These are phyloP conservation scores for Drosophila paulistorum DNA, from an alignment of 1,140 invertebrate species.

Conservation along the genomic window DNA sequence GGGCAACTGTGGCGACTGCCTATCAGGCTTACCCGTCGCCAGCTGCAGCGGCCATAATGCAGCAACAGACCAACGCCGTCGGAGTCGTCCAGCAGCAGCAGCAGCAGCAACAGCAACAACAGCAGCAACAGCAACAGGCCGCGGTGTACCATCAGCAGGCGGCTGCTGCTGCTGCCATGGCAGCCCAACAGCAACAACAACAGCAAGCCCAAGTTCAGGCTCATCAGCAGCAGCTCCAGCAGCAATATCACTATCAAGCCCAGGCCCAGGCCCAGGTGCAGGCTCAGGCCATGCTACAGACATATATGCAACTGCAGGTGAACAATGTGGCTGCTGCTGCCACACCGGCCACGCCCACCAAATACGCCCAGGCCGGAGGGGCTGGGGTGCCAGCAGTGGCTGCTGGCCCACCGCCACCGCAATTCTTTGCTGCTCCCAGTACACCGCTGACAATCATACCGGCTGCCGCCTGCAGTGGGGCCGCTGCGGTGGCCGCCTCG, in stretches of 20 bases:
- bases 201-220: slow-evolving; percentile 20
- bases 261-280: slow-evolving; percentile 47
- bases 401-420: slow-evolving; percentile 33
- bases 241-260: slow-evolving; percentile 73
- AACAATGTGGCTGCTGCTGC: slow-evolving; percentile 65
- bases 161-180: slow-evolving; percentile 48
- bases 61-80: slow-evolving; percentile 49
- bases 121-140: slow-evolving; percentile 52
- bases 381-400: slow-evolving; percentile 25
- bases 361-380: slow-evolving; percentile 46
- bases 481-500: slow-evolving; percentile 65
- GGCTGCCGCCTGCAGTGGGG: slow-evolving; percentile 52
- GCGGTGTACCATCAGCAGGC: slow-evolving; percentile 58
- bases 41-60: slow-evolving; percentile 43
- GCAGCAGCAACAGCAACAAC: slow-evolving; percentile 64
- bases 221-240: slow-evolving; percentile 56
- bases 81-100: slow-evolving; percentile 68
- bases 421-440: slow-evolving; percentile 71
- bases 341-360: slow-evolving; percentile 65
- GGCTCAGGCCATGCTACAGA: slow-evolving; percentile 73
- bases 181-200: slow-evolving; percentile 50
- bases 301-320: slow-evolving; percentile 80
- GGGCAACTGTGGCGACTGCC: slow-evolving; percentile 47
- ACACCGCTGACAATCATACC: slow-evolving; percentile 77
- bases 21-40: slow-evolving; percentile 54